Base-by-base conservation (phyloP, 2,797 vertebrate genomes). In the Malacoraja senta region DNA sequence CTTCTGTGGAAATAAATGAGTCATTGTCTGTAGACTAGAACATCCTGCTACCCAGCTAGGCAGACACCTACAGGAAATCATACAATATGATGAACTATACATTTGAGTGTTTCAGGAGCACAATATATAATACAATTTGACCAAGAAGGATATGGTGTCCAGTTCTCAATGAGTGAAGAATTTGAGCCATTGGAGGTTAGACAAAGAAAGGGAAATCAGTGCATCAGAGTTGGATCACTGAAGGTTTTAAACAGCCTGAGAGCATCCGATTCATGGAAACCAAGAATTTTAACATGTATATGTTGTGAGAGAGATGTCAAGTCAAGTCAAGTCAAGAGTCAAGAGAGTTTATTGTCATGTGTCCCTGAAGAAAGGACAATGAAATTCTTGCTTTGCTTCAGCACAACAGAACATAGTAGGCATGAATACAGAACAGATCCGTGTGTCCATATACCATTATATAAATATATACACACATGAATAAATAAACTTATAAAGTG, bases 1-100 rank as follows among this genome's bases (percentile, higher is more conserved):
- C 84, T 88, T 88, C 61, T 88, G 61, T 88, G 84, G 61, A 88
- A 88, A 88, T 1, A 15, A 8, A 68, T 88, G 84, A 88, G 15
- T 88, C 61, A 88, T 65, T 65, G n/a, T 88, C 84, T 88, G 61
- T n/a, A 88, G 8, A 68, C n/a, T n/a, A 65, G 63, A 88, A 19
- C 12, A 15, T 17, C 8, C 63, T 35, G 84, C 58, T 32, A 32
- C 17, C 61, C n/a, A 68, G 17, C 63, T 68, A 63, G 84, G 17
- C n/a, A 21, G 84, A 0, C 84, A 35, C 15, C 35, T 35, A 8
- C 61, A 35, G n/a, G 19, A 2, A 77, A 63, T 21, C 6, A 86
- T 8, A 88, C 13, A 38, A 4, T 84, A 12, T 8, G 68, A 88
- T 68, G n/a, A 68, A 88, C 29, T 35, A 32, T 68, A 58, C 12